Conservation (phyloP, 2,113 vertebrate genomes). For the Microtus oregoni region DNA sequence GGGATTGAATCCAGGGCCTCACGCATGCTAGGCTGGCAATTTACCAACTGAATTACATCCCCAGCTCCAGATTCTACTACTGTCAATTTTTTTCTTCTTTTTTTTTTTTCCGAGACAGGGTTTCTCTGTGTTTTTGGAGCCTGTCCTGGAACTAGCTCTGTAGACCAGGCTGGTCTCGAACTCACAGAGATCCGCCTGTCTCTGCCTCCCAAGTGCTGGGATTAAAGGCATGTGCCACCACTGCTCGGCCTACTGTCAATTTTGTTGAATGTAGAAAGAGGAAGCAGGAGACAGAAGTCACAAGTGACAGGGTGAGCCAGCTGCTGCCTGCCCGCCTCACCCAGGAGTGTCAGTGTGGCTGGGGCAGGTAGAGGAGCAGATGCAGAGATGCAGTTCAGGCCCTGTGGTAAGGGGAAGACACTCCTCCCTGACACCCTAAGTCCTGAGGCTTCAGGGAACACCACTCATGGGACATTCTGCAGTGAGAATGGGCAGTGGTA, state of each 20-base stretch:
- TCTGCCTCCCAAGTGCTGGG: too few relatives aligned
- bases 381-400: fast-evolving
- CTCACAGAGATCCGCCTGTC: too few relatives aligned
- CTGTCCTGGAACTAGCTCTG: too few relatives aligned
- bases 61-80: neutral
- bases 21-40: neutral
- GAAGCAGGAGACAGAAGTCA: neutral
- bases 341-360: too few relatives aligned
- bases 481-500: neutral
- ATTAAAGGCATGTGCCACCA: too few relatives aligned
- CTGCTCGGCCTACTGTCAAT: neutral
- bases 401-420: fast-evolving
- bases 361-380: neutral
- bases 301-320: fast-evolving
- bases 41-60: neutral
- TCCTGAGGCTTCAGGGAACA: neutral
- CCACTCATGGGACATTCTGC: fast-evolving
- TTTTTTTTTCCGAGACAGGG: too few relatives aligned
- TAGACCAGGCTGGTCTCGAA: too few relatives aligned
- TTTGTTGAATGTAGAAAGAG: neutral
- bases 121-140: too few relatives aligned
- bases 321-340: fast-evolving
- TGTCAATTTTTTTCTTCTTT: conserved; percentile 21
- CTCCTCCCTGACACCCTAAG: too few relatives aligned
- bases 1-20: too few relatives aligned